Conservation (phyloP, 2,888 invertebrate species). For the Sarcophaga caerulescens region DNA sequence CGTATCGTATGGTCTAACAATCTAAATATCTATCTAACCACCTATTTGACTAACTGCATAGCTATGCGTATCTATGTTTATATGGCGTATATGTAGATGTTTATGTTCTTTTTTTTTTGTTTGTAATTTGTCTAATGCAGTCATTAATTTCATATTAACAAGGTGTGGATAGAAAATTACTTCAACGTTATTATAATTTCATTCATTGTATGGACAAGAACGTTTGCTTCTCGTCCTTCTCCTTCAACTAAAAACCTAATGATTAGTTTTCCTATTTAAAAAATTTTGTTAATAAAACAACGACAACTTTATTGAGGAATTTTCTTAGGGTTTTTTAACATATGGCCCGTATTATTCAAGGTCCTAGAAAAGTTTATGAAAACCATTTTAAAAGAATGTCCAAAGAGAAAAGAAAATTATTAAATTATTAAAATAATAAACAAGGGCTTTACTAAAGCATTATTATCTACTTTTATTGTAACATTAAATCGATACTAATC, state of each 20-base stretch:
- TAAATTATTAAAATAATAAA: not conserved
- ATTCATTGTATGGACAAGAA: not conserved
- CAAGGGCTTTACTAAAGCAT: not conserved
- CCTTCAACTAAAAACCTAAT: not conserved
- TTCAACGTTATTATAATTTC: conserved; percentile 62
- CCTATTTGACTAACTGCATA: conserved; percentile 1
- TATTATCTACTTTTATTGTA: not conserved
- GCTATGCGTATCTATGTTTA: conserved; percentile 4
- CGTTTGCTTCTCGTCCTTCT: not conserved
- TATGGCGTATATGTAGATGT: not conserved
- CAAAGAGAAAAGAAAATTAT: not conserved
- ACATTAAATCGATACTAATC: conserved; percentile 67
- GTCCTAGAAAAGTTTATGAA: not conserved
- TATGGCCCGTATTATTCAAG: not conserved
- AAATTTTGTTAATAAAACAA: conserved; percentile 23
- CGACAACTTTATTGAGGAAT: conserved; percentile 20
- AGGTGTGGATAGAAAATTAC: conserved; percentile 81
- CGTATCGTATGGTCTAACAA: conserved; percentile 1
- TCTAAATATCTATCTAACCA: conserved; percentile 30
- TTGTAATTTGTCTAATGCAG: conserved; percentile 80
- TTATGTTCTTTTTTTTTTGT: conserved; percentile 45
- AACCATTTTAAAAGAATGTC: not conserved
- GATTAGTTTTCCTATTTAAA: conserved; percentile 4
- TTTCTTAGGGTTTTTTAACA: not conserved
- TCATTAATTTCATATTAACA: conserved; percentile 83